phyloP scores from a whole-genome alignment of 30 jellyfish, hydroid and myxozoan genomes.

The Hydractinia echinata region DNA sequence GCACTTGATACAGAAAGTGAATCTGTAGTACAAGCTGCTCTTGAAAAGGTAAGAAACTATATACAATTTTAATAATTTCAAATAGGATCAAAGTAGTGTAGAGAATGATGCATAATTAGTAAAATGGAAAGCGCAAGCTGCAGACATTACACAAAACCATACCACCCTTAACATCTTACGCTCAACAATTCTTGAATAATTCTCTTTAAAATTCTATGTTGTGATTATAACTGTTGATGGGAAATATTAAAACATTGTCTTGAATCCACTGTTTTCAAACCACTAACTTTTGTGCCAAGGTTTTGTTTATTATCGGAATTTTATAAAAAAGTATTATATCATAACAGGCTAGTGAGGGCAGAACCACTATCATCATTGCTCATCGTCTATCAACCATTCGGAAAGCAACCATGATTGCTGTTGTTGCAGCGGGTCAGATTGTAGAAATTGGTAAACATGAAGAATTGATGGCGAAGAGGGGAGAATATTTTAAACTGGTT shows the following conservation, averaged over 20 bases:
- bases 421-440: constrained; percentile 44
- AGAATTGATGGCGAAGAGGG: constrained; percentile 33
- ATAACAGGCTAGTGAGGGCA: constrained; percentile 66
- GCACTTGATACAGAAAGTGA: constrained; percentile 81
- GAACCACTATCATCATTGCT: constrained; percentile 69
- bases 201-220: too few species aligned
- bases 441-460: constrained; percentile 61
- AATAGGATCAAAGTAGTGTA: too few species aligned
- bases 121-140: too few species aligned
- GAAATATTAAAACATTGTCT: neutral
- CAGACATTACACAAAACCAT: too few species aligned
- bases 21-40: constrained; percentile 66
- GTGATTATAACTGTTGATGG: too few species aligned
- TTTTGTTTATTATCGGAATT: neutral
- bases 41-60: constrained; percentile 42
- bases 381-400: constrained; percentile 66
- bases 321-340: neutral
- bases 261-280: neutral
- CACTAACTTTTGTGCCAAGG: neutral
- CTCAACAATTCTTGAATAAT: too few species aligned
- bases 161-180: too few species aligned
- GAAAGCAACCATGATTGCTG: constrained; percentile 52
- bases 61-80: too few species aligned
- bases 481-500: constrained; percentile 48
- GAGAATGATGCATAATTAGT: too few species aligned